Conservation (phyloP, 2,113 vertebrate species). For the Thomomys bottae region DNA sequence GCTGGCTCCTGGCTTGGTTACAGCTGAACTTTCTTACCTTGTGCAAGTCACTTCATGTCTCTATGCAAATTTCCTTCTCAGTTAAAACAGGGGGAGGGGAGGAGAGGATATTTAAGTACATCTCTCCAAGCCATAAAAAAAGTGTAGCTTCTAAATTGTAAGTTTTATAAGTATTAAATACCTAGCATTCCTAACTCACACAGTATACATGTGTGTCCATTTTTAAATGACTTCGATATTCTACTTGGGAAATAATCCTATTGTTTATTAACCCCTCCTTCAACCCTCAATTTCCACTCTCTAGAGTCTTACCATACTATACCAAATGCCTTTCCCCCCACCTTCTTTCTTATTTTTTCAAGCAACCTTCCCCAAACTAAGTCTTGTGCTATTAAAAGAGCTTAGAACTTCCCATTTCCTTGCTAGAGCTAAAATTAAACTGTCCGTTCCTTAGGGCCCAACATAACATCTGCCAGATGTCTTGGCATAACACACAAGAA, state of each 20-base stretch:
- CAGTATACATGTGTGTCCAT: neutral
- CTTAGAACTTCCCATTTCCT: conserved; percentile 86
- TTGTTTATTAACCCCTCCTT: too few species aligned
- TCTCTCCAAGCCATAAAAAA: conserved; percentile 50
- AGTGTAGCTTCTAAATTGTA: conserved; percentile 23
- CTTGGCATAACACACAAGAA: conserved; percentile 77
- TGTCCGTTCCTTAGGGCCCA: conserved; percentile 84
- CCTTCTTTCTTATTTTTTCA: conserved; percentile 70
- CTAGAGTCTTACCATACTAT: conserved; percentile 57
- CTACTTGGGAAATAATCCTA: conserved; percentile 42
- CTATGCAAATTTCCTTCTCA: conserved; percentile 65
- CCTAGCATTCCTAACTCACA: conserved; percentile 44
- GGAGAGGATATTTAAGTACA: neutral
- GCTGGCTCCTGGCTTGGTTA: conserved; percentile 57
- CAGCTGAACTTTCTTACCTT: conserved; percentile 71
- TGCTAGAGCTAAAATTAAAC: conserved; percentile 86
- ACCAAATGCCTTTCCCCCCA: conserved; percentile 67
- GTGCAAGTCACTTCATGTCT: conserved; percentile 57
- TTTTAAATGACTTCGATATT: conserved; percentile 41
- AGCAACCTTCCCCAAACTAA: conserved; percentile 81
- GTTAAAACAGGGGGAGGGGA: neutral
- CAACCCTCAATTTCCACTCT: conserved; percentile 32
- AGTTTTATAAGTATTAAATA: conserved; percentile 54
- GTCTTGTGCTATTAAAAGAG: conserved; percentile 82
- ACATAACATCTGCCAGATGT: conserved; percentile 86